These are phyloP conservation scores for Cetoscarus ocellatus DNA, from an alignment of 2,797 vertebrate genomes.

Conservation along the genomic window DNA sequence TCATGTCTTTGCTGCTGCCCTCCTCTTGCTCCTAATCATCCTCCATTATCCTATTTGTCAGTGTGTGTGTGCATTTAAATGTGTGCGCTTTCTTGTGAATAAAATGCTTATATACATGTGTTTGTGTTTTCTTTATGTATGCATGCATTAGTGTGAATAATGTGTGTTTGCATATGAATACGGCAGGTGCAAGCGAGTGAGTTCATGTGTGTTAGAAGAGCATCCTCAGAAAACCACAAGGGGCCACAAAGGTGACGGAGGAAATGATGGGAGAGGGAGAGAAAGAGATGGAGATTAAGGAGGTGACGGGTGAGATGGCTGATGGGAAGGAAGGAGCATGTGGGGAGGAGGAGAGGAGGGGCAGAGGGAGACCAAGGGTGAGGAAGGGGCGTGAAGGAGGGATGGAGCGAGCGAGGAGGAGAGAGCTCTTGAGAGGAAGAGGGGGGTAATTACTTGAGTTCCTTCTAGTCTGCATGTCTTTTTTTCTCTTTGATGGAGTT, in stretches of 20 bases:
- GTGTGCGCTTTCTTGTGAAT: conserved; percentile 14
- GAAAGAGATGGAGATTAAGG: conserved; percentile 65
- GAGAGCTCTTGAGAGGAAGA: conserved; percentile 73
- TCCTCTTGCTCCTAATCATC: conserved; percentile 73
- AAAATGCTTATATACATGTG: conserved; percentile 6
- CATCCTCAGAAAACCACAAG: conserved; percentile 49
- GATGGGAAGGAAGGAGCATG: conserved; percentile 67
- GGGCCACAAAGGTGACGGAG: conserved; percentile 60
- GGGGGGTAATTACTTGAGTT: conserved; percentile 62
- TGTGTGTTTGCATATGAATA: conserved; percentile 57
- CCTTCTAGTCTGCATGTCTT: conserved; percentile 48
- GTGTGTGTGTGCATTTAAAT: conserved; percentile 19
- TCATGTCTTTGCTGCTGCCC: conserved; percentile 74
- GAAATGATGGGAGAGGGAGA: conserved; percentile 56
- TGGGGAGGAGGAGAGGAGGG: conserved; percentile 49
- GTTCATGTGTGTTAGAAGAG: conserved; percentile 31
- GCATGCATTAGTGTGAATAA: conserved; percentile 32
- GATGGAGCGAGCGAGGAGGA: conserved; percentile 54
- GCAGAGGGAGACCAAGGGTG: conserved; percentile 55
- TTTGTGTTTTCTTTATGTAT: conserved; percentile 12
- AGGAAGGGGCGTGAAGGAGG: conserved; percentile 66
- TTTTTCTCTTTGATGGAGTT: conserved; percentile 55
- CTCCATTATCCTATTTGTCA: conserved; percentile 69
- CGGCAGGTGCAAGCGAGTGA: conserved; percentile 19
- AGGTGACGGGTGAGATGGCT: conserved; percentile 66